Evolutionary conservation across 30 jellyfish, hydroid and myxozoan genomes (phyloP).

Genomic region (Turritopsis rubra): DNA sequence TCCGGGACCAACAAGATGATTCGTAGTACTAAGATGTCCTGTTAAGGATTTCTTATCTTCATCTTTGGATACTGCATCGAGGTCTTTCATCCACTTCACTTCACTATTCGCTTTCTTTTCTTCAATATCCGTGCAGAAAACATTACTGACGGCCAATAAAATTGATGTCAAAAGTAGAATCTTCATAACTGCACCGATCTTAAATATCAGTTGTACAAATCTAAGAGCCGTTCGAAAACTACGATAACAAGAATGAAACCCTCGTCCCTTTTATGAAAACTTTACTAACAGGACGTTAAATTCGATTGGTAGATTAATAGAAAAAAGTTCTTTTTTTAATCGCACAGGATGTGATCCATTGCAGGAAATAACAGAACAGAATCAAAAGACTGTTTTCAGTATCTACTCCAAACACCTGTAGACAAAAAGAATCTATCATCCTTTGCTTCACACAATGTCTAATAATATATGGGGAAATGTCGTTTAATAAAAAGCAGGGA

Average conservation of each 20-base stretch:
- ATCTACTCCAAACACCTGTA: neutral
- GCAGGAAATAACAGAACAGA: neutral
- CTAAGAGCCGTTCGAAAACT: neutral
- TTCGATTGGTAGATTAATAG: neutral
- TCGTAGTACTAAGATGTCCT: neutral
- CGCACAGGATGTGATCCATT: neutral
- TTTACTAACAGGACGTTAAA: neutral
- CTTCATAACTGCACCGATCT: neutral
- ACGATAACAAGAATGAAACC: neutral
- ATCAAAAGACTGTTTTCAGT: neutral
- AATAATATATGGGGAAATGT: neutral
- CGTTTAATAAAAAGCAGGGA: neutral
- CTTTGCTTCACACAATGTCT: neutral
- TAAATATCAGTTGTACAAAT: neutral
- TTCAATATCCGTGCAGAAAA: neutral
- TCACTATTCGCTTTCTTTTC: neutral
- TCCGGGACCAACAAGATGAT: neutral
- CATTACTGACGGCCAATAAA: neutral
- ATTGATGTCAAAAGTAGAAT: neutral
- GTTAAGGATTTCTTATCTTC: neutral
- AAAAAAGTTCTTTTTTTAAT: neutral
- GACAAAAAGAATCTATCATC: neutral
- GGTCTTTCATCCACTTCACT: neutral
- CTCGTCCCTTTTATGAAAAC: neutral
- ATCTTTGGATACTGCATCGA: neutral